Evolutionary conservation across 2,113 vertebrate species (phyloP).

Genomic region (Pluvianellus socialis): DNA sequence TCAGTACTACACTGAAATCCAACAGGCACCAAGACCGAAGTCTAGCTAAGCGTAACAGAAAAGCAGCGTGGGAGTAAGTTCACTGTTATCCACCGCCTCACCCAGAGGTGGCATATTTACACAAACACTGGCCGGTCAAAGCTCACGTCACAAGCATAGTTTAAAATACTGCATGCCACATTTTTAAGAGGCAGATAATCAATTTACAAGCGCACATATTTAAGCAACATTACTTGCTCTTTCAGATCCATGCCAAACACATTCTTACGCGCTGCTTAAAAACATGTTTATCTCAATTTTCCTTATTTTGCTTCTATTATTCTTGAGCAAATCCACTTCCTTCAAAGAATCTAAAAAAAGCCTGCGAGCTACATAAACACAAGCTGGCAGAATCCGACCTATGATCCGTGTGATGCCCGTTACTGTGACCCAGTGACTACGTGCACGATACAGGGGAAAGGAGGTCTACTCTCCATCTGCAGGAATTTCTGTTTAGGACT

Average conservation of each 20-base stretch:
- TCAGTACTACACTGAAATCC: background rate
- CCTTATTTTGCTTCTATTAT: background rate
- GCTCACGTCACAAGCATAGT: background rate
- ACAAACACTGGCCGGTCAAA: background rate
- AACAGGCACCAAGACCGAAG: background rate
- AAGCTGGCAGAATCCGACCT: background rate
- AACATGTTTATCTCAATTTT: background rate
- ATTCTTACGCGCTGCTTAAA: background rate
- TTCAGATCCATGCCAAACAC: background rate
- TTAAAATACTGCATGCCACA: background rate
- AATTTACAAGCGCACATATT: background rate
- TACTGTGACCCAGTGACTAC: background rate
- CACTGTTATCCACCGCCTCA: background rate
- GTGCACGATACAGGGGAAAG: background rate
- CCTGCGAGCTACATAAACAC: background rate
- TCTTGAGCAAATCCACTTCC: background rate
- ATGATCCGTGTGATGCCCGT: background rate
- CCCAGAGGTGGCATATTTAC: background rate
- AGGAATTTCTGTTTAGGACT: background rate
- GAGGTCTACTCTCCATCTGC: background rate
- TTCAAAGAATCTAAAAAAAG: background rate
- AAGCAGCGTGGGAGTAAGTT: background rate
- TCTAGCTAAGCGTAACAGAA: background rate
- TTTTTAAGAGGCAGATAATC: background rate
- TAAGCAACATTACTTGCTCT: background rate